These are phyloP conservation scores for Axea sp. DNA, from an alignment of 2,888 invertebrate genomes.

Conservation along the genomic window DNA sequence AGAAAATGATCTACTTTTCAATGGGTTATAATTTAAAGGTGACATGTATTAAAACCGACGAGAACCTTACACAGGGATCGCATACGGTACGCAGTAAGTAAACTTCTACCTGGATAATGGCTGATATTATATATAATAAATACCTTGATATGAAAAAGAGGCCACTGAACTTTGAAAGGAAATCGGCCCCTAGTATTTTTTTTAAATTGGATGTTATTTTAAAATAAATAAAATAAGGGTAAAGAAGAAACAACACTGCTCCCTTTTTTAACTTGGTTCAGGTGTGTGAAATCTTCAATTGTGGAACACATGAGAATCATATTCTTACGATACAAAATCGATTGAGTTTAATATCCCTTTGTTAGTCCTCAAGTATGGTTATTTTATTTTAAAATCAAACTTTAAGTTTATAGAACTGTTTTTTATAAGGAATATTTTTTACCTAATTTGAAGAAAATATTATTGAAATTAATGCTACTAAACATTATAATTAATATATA, in stretches of 20 bases:
- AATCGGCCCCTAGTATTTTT: conserved; percentile 20
- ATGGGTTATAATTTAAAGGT: conserved; percentile 40
- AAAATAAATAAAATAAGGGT: conserved; percentile 28
- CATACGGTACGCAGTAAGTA: conserved; percentile 36
- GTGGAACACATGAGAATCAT: too few relatives aligned
- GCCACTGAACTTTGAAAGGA: conserved; percentile 31
- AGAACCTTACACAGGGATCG: conserved; percentile 35
- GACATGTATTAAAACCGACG: conserved; percentile 38
- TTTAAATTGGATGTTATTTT: conserved; percentile 26
- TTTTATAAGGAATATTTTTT: too few relatives aligned
- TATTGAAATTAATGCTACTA: too few relatives aligned
- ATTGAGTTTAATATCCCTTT: too few relatives aligned
- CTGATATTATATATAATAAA: conserved; percentile 43
- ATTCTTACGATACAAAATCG: too few relatives aligned
- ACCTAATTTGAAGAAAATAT: too few relatives aligned
- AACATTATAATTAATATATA: too few relatives aligned
- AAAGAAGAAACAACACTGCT: neutral
- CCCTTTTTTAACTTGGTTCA: neutral
- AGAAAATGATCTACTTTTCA: conserved; percentile 8
- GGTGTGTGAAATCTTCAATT: conserved; percentile 8
- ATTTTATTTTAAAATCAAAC: too few relatives aligned
- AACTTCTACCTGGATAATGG: conserved; percentile 37
- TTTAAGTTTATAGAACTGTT: too few relatives aligned
- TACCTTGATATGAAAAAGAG: conserved; percentile 32
- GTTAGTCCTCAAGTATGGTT: too few relatives aligned